Conservation (phyloP, 2,113 vertebrate species). For the Peromyscus polionotus region DNA sequence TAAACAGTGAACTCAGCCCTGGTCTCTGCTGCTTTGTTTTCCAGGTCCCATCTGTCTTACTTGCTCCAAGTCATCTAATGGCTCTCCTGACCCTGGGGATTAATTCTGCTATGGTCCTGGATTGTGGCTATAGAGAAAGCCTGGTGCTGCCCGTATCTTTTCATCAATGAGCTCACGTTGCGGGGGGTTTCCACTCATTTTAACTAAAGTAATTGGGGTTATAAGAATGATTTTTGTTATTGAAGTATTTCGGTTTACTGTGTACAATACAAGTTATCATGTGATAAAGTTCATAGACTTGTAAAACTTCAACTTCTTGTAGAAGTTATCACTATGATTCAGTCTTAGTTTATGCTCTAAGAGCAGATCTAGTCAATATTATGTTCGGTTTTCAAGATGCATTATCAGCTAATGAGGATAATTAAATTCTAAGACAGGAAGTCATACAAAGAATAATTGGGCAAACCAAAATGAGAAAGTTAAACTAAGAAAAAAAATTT, state of each 20-base stretch:
- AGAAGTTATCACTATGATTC: slow-evolving; percentile 25
- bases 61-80: slow-evolving; percentile 98
- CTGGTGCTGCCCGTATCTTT: slow-evolving; percentile 97
- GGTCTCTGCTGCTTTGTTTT: neutral
- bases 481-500: slow-evolving; percentile 38
- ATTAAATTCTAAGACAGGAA: slow-evolving; percentile 57
- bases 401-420: slow-evolving; percentile 7
- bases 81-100: slow-evolving; percentile 96
- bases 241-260: slow-evolving; percentile 13
- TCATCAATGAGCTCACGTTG: slow-evolving; percentile 2
- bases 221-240: slow-evolving; percentile 37
- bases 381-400: slow-evolving; percentile 42
- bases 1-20: neutral
- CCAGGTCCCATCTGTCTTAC: slow-evolving; percentile 98
- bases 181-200: neutral
- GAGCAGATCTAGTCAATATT: slow-evolving; percentile 44
- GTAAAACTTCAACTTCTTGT: slow-evolving; percentile 35
- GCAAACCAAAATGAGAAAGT: slow-evolving; percentile 55
- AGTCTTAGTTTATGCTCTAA: neutral
- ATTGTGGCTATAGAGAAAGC: slow-evolving; percentile 97
- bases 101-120: slow-evolving; percentile 97
- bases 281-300: slow-evolving; percentile 37
- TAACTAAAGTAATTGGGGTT: neutral
- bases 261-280: neutral
- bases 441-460: neutral